Conservation (phyloP, 2,797 vertebrate species). For the Tauraco hartlaubi region DNA sequence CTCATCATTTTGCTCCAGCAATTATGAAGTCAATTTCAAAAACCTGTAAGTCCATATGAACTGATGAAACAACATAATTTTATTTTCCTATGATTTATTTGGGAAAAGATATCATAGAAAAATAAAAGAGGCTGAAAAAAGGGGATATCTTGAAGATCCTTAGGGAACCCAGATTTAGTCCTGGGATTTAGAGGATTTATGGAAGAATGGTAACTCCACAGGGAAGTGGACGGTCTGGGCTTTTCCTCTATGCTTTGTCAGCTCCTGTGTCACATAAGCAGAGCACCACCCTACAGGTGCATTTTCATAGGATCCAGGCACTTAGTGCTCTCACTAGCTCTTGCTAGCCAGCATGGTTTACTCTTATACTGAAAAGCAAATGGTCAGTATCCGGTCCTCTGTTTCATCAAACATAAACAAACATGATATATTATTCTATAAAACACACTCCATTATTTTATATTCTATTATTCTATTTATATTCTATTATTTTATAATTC, state of each 20-base stretch:
- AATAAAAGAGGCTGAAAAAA: background rate
- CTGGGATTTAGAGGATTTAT: background rate
- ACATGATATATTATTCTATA: background rate
- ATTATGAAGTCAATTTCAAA: background rate
- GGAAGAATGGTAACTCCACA: background rate
- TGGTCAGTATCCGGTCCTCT: background rate
- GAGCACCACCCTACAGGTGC: background rate
- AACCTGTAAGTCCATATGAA: background rate
- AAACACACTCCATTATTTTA: background rate
- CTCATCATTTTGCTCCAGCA: background rate
- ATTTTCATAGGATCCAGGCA: background rate
- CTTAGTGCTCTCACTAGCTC: background rate
- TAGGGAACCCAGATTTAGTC: background rate
- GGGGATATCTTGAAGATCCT: background rate
- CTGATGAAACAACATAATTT: background rate
- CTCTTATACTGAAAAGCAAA: background rate
- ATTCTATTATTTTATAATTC: no score
- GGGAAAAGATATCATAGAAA: background rate
- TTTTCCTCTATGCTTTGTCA: background rate
- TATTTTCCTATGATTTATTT: background rate
- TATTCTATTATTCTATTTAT: no score
- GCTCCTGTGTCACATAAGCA: accelerated
- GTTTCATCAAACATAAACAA: background rate
- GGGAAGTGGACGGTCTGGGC: background rate
- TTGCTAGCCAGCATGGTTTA: background rate